Evolutionary conservation across 1,140 invertebrate species (phyloP).

Genomic region (Delia radicum): DNA sequence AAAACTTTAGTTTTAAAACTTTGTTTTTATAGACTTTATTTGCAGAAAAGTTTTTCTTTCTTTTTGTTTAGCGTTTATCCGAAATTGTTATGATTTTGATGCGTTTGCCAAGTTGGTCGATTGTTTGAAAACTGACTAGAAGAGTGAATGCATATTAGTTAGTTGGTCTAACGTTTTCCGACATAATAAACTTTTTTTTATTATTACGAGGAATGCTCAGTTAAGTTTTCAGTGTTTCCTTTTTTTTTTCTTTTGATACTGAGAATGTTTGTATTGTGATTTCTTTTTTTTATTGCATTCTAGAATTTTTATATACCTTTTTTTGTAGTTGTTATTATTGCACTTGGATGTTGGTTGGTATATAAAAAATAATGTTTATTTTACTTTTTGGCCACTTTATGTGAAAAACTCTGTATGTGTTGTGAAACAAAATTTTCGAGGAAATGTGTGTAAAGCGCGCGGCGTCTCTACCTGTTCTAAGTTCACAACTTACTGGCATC

Average conservation of each 20-base stretch:
- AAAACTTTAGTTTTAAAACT: slow-evolving; percentile 10
- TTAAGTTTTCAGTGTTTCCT: too few relatives aligned
- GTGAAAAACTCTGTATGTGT: not conserved
- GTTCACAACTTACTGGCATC: slow-evolving; percentile 55
- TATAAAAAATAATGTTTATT: not conserved
- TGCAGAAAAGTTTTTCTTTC: not conserved
- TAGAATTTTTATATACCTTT: not conserved
- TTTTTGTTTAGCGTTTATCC: slow-evolving; percentile 16
- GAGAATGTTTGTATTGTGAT: too few relatives aligned
- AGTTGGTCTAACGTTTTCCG: not conserved
- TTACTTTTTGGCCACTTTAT: not conserved
- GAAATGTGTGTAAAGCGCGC: slow-evolving; percentile 35
- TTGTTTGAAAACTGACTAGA: not conserved
- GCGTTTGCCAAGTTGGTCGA: slow-evolving; percentile 14
- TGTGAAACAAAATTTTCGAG: slow-evolving; percentile 19
- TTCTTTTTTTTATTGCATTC: too few relatives aligned
- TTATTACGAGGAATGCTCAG: too few relatives aligned
- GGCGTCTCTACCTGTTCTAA: slow-evolving; percentile 57
- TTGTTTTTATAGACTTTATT: not conserved
- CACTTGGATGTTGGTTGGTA: not conserved
- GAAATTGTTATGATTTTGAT: not conserved
- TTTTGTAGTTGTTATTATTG: not conserved
- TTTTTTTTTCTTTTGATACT: too few relatives aligned
- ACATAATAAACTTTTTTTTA: too few relatives aligned
- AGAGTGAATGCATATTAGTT: not conserved